Evolutionary conservation across 2,113 vertebrate species (phyloP).

Genomic region (Craseonycteris thonglongyai): DNA sequence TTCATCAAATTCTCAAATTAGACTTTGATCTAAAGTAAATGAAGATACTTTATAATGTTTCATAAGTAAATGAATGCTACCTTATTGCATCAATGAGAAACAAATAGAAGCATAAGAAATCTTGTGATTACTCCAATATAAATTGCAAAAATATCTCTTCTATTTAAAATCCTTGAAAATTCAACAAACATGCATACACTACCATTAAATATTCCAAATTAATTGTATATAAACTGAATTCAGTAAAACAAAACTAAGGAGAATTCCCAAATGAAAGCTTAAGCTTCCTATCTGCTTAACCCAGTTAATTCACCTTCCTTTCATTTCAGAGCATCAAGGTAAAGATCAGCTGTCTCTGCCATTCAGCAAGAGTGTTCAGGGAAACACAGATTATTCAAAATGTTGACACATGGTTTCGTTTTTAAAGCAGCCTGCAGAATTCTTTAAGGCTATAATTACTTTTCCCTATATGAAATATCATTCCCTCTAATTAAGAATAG

Average conservation of each 20-base stretch:
- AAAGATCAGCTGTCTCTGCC: not conserved
- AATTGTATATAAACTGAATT: not conserved
- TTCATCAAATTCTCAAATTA: not conserved
- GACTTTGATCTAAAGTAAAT: not conserved
- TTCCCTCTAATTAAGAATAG: constrained; percentile 12
- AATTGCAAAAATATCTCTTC: not conserved
- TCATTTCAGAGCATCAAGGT: not conserved
- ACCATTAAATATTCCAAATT: not conserved
- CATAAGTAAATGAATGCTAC: not conserved
- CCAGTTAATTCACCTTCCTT: not conserved
- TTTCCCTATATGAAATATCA: not conserved
- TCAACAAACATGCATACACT: not conserved
- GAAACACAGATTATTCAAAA: not conserved
- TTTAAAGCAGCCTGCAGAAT: not conserved
- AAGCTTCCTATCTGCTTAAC: not conserved
- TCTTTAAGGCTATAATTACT: not conserved
- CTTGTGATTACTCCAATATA: not conserved
- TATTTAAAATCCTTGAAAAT: not conserved
- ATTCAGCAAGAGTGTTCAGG: not conserved
- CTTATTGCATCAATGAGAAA: not conserved
- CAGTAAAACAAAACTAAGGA: not conserved
- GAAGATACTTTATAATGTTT: not conserved
- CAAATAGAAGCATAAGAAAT: not conserved
- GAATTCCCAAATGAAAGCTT: not conserved
- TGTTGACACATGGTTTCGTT: not conserved